A percentile compares a stretch with the other conserved stretches of the same genome.
These are phyloP conservation scores for Thamnophis sirtalis DNA, from an alignment of 2,113 vertebrate genomes.

Conservation along the genomic window DNA sequence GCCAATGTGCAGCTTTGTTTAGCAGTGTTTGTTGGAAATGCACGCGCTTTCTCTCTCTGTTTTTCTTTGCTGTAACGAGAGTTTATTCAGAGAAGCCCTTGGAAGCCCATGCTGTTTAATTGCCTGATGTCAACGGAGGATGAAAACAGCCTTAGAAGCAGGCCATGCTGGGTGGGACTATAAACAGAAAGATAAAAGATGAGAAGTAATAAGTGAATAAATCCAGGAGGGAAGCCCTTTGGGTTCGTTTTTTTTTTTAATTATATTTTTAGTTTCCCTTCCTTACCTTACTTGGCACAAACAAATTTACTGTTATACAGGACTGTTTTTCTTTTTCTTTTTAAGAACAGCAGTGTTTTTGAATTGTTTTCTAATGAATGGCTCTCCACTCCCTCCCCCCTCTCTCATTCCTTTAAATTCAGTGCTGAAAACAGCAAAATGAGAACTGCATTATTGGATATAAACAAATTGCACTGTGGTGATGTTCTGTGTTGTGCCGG, in stretches of 20 bases:
- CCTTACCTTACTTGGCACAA: not conserved
- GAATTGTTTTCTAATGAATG: not conserved
- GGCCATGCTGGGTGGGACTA: not conserved
- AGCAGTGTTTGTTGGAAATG: not conserved
- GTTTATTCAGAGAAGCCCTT: not conserved
- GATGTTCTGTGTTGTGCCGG: not conserved
- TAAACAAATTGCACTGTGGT: not conserved
- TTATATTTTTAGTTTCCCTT: not conserved
- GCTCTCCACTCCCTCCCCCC: not conserved
- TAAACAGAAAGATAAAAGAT: not conserved
- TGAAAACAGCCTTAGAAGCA: not conserved
- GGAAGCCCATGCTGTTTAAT: conserved; percentile 3
- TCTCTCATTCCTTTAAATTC: not conserved
- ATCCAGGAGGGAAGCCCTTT: not conserved
- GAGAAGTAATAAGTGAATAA: not conserved
- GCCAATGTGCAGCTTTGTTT: not conserved
- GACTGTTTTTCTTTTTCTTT: not conserved
- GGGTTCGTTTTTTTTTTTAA: not conserved
- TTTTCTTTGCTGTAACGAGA: not conserved
- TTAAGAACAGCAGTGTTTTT: not conserved
- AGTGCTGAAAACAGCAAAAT: not conserved
- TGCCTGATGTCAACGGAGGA: not conserved
- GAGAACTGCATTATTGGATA: not conserved
- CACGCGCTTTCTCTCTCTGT: not conserved
- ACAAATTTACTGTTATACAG: not conserved